These are phyloP conservation scores for Barbus barbus DNA, from an alignment of 2,113 vertebrate genomes.

Conservation along the genomic window DNA sequence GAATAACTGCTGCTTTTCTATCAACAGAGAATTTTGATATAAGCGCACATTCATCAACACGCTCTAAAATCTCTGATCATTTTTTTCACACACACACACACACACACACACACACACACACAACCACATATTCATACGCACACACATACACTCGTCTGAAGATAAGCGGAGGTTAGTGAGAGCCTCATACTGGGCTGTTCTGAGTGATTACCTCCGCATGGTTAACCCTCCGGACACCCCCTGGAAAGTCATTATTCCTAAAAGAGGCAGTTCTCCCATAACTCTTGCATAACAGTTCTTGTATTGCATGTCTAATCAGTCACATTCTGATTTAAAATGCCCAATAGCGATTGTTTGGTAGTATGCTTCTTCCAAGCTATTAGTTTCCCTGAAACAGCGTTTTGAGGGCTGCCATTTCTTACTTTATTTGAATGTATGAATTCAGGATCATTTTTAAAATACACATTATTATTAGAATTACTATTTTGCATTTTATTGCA, in stretches of 20 bases:
- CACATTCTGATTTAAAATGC: too few species aligned
- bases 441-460: too few species aligned
- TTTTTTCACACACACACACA: not conserved
- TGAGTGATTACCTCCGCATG: slow-evolving; percentile 70
- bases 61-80: too few species aligned
- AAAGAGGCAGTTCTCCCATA: slow-evolving; percentile 54
- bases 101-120: not conserved
- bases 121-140: not conserved
- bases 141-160: not conserved
- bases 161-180: slow-evolving; percentile 54
- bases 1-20: too few species aligned
- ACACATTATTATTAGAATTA: not conserved
- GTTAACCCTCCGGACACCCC: slow-evolving; percentile 66
- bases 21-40: too few species aligned
- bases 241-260: slow-evolving; percentile 70
- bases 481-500: not conserved
- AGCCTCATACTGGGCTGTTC: slow-evolving; percentile 70
- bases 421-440: too few species aligned
- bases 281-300: not conserved
- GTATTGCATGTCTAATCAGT: not conserved
- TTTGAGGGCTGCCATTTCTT: too few species aligned
- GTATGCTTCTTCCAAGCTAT: not conserved
- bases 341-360: not conserved
- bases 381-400: too few species aligned
- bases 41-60: not conserved